Evolutionary conservation across 2,797 vertebrate species (phyloP), one percentile per base, ranked within the genome.

Genomic region (Anguilla marmorata): DNA sequence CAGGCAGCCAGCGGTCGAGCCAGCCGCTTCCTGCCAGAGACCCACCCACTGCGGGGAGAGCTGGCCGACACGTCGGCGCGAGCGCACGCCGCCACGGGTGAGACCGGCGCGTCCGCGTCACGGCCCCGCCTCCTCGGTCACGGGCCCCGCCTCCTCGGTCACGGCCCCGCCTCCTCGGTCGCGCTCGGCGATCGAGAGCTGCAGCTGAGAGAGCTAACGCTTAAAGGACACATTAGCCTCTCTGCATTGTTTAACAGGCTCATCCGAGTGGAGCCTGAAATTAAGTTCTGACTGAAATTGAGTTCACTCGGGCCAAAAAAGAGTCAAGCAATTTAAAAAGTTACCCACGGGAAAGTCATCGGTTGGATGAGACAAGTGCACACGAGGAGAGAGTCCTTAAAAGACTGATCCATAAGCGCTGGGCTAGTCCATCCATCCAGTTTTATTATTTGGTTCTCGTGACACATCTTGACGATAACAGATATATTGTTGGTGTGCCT

Each of bases 11-110:
- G 52, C 80, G 52, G 30, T 84, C 92, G 92, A 60, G 95, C 96
- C n/a, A 90, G 91, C 87, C 90, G 88, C 52, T 95, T 97, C 93
- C 94, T 99, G 16, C 94, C 94, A 9, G 93, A 94, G 52, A 95
- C 94, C 1, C 97, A 99, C 91, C 92, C 95, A 8, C 3, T 97
- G 74, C 93, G 95, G 82, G 99, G 98, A 14, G 95, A 98, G 91
- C 92, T 99, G 16, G 96, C 95, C 33, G 99, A 99, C 87, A 89
- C 92, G 58, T 94, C 94, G 79, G 98, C 98, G n/a, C 96, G 96
- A 91, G 96, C 96, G 0, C 96, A 96, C 12, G 97, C 97, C 11
- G 93, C 95, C 50, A 93, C 94, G 92, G 98, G 98, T 99, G 95
- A 88, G 93, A 45, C 14, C 19, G n/a, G 60, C 72, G 24, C 33